Conservation (phyloP, 2,113 vertebrate species). For the Rhea pennata region DNA sequence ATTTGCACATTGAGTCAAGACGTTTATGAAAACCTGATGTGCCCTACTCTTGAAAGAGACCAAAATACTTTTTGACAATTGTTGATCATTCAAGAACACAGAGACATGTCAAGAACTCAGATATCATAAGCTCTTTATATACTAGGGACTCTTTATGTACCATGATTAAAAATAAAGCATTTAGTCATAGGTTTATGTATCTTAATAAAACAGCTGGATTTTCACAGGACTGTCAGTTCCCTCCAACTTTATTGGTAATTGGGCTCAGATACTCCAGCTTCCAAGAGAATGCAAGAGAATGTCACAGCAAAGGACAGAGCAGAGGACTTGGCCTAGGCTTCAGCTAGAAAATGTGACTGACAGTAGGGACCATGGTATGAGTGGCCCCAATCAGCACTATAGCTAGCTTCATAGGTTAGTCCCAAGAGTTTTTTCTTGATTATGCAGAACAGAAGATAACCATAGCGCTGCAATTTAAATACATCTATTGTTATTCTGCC, state of each 20-base stretch:
- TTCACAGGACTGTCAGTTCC: neutral
- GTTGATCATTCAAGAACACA: neutral
- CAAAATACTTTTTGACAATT: neutral
- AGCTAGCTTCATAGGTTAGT: neutral
- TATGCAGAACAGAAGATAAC: neutral
- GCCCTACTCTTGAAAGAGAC: neutral
- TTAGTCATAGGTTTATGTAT: neutral
- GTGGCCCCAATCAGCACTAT: neutral
- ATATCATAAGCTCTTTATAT: neutral
- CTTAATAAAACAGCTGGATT: neutral
- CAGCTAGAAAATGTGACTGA: neutral
- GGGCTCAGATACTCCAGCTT: neutral
- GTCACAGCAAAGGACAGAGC: rapidly evolving
- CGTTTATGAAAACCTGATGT: neutral
- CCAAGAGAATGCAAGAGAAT: neutral
- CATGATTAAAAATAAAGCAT: neutral
- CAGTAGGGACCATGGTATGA: neutral
- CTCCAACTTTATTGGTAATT: neutral
- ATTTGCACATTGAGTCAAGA: neutral
- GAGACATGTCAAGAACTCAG: neutral
- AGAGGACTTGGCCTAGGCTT: neutral
- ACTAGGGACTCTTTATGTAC: neutral
- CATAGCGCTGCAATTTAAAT: neutral
- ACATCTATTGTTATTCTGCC: neutral
- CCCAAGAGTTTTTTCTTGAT: neutral